Evolutionary conservation across 2,888 invertebrate genomes (phyloP), one percentile per base, ranked within the genome.

Genomic region (Psococerastis gibbosa): DNA sequence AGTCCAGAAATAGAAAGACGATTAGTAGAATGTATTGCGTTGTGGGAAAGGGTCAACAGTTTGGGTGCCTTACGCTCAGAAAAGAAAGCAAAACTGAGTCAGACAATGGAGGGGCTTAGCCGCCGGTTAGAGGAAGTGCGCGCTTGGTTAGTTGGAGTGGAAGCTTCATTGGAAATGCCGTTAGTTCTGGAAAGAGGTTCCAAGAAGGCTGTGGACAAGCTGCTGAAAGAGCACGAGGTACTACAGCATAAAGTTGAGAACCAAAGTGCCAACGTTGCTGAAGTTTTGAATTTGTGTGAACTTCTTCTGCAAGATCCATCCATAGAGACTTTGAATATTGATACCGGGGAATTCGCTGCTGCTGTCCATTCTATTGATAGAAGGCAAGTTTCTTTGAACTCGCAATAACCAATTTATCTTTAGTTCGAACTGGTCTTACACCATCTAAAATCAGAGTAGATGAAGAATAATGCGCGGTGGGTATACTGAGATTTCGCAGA

Each of bases 221-320:
- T 75, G 53, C 64, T 81, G 43, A 67, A 68, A 47, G 76, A 80
- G 35, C 78, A 82, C 46, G 79, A 83, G 51, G 57, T 57, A 50
- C 67, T 85, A 22, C 79, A 81, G 54, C 75, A 74, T 46, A 71
- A 70, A 4, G 78, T 88, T 33, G 82, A 84, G 57, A 68, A 71
- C 15, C 78, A 84, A 54, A 82, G 82, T 55, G 71, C 73, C 41
- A 77, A 79, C 52, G 71, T 88, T 3, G 78, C 77, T 2, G 81
- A 84, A 55, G 73, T 83, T 0, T 60, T 87, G 2, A 84, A 82
- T 55, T 68, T 81, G 13, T 82, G 83, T 53, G 82, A 85, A 53
- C 68, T 82, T 35, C 62, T 85, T 2, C 62, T 84, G 35, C 78
- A 70, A 52, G 83, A 85, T 53, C 72, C 76, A 2, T 79, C 82